A percentile compares a stretch with the other conserved stretches of the same genome.
These are phyloP conservation scores for Phorcus lineatus DNA, from an alignment of 2,888 invertebrate genomes.

Conservation along the genomic window DNA sequence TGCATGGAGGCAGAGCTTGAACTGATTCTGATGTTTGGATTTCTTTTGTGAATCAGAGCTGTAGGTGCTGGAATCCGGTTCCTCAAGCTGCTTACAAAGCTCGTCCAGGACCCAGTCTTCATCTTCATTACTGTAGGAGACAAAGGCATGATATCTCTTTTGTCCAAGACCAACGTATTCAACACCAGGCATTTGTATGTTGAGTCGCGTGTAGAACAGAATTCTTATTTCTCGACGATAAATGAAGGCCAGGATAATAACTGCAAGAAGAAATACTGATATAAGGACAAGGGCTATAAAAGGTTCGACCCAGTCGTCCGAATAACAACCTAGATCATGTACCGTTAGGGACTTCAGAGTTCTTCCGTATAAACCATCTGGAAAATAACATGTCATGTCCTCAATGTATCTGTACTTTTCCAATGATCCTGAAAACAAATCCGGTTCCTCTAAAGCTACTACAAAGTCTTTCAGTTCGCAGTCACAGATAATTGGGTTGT, in stretches of 20 bases:
- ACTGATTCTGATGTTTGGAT: neutral
- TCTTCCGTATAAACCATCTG: constrained; percentile 36
- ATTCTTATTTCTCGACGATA: constrained; percentile 50
- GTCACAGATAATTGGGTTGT: constrained; percentile 57
- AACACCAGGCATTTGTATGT: constrained; percentile 59
- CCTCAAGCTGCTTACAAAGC: constrained; percentile 87
- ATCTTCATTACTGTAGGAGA: constrained; percentile 92
- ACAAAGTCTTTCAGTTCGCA: constrained; percentile 39
- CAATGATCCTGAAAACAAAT: constrained; percentile 10
- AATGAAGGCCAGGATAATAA: constrained; percentile 30
- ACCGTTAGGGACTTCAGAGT: constrained; percentile 34
- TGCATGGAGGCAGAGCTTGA: constrained; percentile 34
- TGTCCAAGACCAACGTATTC: constrained; percentile 4
- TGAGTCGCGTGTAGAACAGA: constrained; percentile 60
- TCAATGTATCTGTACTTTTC: constrained; percentile 45
- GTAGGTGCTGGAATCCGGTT: constrained; percentile 80
- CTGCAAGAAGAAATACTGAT: constrained; percentile 20
- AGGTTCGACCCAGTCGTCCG: neutral
- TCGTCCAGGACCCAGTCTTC: constrained; percentile 90
- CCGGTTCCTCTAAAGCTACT: constrained; percentile 21
- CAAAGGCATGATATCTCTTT: constrained; percentile 86
- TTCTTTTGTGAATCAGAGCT: neutral
- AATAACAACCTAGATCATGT: constrained; percentile 32
- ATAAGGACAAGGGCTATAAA: constrained; percentile 26
- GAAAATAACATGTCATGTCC: constrained; percentile 43